These are phyloP conservation scores for Scelioninae gen. 2 DNA, from an alignment of 2,888 invertebrate genomes.

Conservation along the genomic window DNA sequence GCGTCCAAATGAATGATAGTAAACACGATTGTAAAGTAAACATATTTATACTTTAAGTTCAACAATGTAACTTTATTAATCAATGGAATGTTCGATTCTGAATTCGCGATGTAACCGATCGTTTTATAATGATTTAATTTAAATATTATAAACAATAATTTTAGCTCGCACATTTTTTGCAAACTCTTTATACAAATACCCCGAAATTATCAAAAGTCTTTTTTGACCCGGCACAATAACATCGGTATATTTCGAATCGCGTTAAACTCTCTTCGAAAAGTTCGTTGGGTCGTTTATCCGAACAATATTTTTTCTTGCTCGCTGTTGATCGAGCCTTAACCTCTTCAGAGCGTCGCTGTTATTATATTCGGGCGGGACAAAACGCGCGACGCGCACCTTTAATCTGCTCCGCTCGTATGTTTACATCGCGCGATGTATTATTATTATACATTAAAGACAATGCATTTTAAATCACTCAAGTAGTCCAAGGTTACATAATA, in stretches of 20 bases:
- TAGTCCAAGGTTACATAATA: too few species aligned
- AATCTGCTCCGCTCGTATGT: slow-evolving; percentile 14
- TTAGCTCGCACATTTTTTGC: too few species aligned
- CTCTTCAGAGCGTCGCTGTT: slow-evolving; percentile 38
- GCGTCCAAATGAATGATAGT: neutral
- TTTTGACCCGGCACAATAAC: neutral
- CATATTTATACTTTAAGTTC: too few species aligned
- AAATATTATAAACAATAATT: too few species aligned
- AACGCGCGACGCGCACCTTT: slow-evolving; percentile 15
- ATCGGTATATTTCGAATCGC: slow-evolving; percentile 4
- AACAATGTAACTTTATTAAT: too few species aligned
- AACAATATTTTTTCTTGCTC: slow-evolving; percentile 25
- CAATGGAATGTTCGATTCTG: too few species aligned
- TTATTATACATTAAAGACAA: too few species aligned
- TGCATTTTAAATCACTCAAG: too few species aligned
- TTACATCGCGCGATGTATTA: slow-evolving; percentile 28
- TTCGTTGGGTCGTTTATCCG: slow-evolving; percentile 14
- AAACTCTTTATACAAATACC: too few species aligned
- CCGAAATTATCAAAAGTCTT: too few species aligned
- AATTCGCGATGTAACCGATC: too few species aligned
- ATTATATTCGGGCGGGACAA: slow-evolving; percentile 40
- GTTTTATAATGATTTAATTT: too few species aligned
- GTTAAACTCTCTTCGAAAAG: slow-evolving; percentile 7
- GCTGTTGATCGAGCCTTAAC: slow-evolving; percentile 33
- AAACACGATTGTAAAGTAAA: neutral